Base-by-base conservation (phyloP, 2,888 invertebrate genomes). In the Stratiomys singularior region DNA sequence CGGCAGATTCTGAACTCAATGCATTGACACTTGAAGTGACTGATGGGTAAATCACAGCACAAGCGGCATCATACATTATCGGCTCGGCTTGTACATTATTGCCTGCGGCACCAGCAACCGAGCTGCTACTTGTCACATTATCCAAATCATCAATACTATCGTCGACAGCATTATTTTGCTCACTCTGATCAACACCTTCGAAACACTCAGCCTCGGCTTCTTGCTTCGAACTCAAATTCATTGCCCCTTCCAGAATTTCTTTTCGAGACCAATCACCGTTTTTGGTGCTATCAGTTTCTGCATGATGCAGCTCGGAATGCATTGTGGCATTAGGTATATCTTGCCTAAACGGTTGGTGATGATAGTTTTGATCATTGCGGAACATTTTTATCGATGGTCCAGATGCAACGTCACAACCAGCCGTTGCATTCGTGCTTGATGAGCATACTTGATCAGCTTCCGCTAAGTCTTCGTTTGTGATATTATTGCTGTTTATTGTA, bases 381-480 rank as follows among this genome's bases (percentile, higher is more conserved):
- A 66, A 1, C 11, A 69, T 21, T 69, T 67, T 67, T 37, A 60
- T 15, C 58, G 78, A 2, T 69, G 63, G n/a, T 30, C 28, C n/a
- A 27, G 67, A 30, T 46, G 30, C n/a, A 18, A 28, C 27, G 77
- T 80, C n/a, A 66, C 69, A 25, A 64, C 74, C 46, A 21, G 52
- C 13, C 72, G 80, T 60, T 76, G 60, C 77, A 46, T 81, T 82
- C 47, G 78, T 83, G 64, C 81, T 82, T 0, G 83, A 80, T 0
- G 83, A 83, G 77, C 92, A 89, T 76, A 92, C 92, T 85, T 94
- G 94, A 87, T 94, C 94, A 11, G 94, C 94, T 86, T 94, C 94
- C 0, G 94, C 94, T 81, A 94, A 87, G 83, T 94, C 94, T 28
- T 92, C 93, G 84, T 94, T 86, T 81, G 85, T 84, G 4, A 82